A percentile compares a stretch with the other conserved stretches of the same genome.
phyloP scores from a whole-genome alignment of 1,140 invertebrate genomes.

The Drosophila neocordata region DNA sequence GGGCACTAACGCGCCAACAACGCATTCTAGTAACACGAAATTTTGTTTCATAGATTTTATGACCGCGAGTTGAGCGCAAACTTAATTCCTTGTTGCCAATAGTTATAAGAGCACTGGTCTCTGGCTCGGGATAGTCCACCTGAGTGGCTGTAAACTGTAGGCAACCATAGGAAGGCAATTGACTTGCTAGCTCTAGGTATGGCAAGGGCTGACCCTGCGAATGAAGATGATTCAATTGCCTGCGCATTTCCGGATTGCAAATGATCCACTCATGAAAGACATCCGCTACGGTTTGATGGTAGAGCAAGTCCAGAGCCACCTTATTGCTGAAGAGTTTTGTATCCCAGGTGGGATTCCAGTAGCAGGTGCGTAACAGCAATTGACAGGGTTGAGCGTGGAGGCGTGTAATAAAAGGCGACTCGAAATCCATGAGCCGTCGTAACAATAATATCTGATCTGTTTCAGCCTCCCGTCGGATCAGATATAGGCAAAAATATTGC shows the following conservation, averaged over 20 bases:
- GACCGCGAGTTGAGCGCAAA: slow-evolving; percentile 85
- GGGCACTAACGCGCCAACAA: slow-evolving; percentile 97
- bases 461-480: slow-evolving; percentile 90
- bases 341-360: slow-evolving; percentile 95
- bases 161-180: slow-evolving; percentile 94
- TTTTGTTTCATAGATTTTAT: slow-evolving; percentile 88
- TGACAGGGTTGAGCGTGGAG: slow-evolving; percentile 85
- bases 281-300: slow-evolving; percentile 93
- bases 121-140: slow-evolving; percentile 89
- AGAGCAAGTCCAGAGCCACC: slow-evolving; percentile 93
- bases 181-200: slow-evolving; percentile 91
- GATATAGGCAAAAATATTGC: slow-evolving; percentile 94
- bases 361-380: slow-evolving; percentile 91
- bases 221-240: slow-evolving; percentile 88
- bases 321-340: slow-evolving; percentile 90
- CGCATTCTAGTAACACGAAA: slow-evolving; percentile 98
- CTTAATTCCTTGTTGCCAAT: slow-evolving; percentile 92
- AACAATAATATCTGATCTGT: slow-evolving; percentile 87
- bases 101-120: slow-evolving; percentile 87
- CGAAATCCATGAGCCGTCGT: slow-evolving; percentile 96
- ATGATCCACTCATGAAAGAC: slow-evolving; percentile 93
- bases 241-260: slow-evolving; percentile 87
- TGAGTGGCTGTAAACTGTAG: slow-evolving; percentile 85
- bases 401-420: slow-evolving; percentile 96
- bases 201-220: slow-evolving; percentile 91